Conservation (phyloP, 2,113 vertebrate genomes). For the Ptilorrhoa leucosticta region DNA sequence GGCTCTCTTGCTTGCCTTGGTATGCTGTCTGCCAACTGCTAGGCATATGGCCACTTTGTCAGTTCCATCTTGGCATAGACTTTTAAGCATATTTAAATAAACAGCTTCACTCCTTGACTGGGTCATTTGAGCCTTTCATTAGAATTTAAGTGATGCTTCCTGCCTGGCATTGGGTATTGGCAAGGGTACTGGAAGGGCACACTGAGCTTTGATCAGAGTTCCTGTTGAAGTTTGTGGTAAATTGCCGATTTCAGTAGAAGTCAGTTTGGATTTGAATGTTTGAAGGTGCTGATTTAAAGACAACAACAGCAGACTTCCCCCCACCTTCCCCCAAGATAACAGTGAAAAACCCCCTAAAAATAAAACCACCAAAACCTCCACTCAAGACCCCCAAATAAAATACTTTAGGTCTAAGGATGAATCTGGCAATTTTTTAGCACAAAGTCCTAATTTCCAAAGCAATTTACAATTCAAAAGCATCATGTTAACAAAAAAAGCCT, state of each 20-base stretch:
- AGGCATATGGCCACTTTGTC: conserved; percentile 3
- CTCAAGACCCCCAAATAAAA: background rate
- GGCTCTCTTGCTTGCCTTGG: background rate
- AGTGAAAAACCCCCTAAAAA: rapidly evolving
- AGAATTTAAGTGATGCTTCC: background rate
- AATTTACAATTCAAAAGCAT: background rate
- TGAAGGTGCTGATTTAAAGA: background rate
- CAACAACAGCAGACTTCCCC: background rate
- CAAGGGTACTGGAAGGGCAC: background rate
- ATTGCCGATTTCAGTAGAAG: background rate
- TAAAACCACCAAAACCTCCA: background rate
- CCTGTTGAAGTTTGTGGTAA: background rate
- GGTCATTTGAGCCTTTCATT: background rate
- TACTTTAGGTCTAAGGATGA: background rate
- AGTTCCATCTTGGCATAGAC: background rate
- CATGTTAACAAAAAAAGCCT: background rate
- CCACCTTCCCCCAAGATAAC: background rate
- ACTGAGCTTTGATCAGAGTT: background rate
- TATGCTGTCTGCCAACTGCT: conserved; percentile 9
- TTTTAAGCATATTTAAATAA: background rate
- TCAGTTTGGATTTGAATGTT: background rate
- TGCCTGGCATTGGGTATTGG: background rate
- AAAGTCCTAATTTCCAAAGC: background rate
- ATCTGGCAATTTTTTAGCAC: background rate
- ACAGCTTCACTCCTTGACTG: conserved; percentile 7